Base-by-base conservation (phyloP, 2,797 vertebrate genomes). In the Mergus octosetaceus region DNA sequence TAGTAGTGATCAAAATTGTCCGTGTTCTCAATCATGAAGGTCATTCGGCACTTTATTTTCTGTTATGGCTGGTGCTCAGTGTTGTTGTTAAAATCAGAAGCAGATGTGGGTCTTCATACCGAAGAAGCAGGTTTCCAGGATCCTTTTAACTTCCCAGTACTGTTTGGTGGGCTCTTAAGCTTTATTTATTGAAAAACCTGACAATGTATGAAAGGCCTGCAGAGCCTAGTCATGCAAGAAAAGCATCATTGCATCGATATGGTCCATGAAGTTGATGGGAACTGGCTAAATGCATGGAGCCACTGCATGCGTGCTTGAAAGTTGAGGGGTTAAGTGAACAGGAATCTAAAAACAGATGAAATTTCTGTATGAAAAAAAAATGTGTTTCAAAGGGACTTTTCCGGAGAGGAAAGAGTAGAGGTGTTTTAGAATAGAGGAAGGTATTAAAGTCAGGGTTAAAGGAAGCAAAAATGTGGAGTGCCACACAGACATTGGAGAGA, bases 401-500 rank as follows among this genome's bases (percentile, higher is more conserved):
- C 28, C 64, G 71, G 39, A 73, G 11, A 43, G 30, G n/a, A 7
- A 54, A 60, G 12, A 11, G 56, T 28, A 32, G 45, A 36, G 11
- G 4, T 64, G 30, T 72, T 65, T 81, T 3, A 0, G 13, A 73
- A 53, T 3, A 80, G 60, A 64, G 27, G 22, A 77, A 60, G 36
- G 16, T 74, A 36, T 49, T 25, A 49, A 49, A 75, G 32, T 58
- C 30, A 38, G 43, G 24, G 27, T 74, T 86, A 64, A 66, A 77
- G 54, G 41, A 87, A 90, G 79, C n/a, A 87, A 93, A 87, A 93
- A 34, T 53, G 56, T 76, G 66, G 91, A 94, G 65, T 57, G 28
- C 38, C 53, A 17, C 20, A 32, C 6, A 87, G 65, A 69, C 54
- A 45, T 2, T 70, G 41, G 36, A 54, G 24, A 75, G 66, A 83